Percentiles rank a stretch among this genome's conserved stretches.
Evolutionary conservation across 2,113 vertebrate genomes (phyloP).

Genomic region (Puffinus mauretanicus): DNA sequence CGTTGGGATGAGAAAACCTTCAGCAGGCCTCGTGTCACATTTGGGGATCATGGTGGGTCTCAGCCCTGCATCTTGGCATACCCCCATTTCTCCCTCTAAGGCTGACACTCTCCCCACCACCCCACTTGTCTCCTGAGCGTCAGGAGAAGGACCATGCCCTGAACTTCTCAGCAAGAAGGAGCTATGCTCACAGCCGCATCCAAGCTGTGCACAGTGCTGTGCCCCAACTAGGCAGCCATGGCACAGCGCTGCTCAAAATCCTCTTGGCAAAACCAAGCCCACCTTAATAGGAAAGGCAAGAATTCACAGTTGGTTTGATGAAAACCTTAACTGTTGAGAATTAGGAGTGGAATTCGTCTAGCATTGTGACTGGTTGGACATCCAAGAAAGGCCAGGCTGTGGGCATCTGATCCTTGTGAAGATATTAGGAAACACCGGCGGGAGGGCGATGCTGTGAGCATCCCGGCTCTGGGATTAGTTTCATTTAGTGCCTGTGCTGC

Average conservation of each 20-base stretch:
- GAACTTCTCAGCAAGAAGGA: neutral
- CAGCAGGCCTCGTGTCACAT: neutral
- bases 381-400: neutral
- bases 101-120: neutral
- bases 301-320: neutral
- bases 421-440: rapidly evolving
- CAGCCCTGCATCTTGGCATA: neutral
- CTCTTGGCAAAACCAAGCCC: neutral
- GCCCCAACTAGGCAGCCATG: neutral
- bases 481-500: neutral
- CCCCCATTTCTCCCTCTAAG: neutral
- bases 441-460: neutral
- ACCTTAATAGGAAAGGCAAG: neutral
- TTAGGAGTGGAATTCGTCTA: neutral
- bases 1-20: neutral
- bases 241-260: neutral
- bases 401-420: neutral
- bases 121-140: neutral
- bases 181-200: neutral
- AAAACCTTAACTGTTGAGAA: neutral
- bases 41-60: neutral
- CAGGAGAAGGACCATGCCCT: neutral
- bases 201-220: neutral
- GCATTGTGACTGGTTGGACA: neutral
- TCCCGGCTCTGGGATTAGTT: neutral